These are phyloP conservation scores for Lasioglossum baleicum DNA, from an alignment of 1,140 invertebrate genomes.

Conservation along the genomic window DNA sequence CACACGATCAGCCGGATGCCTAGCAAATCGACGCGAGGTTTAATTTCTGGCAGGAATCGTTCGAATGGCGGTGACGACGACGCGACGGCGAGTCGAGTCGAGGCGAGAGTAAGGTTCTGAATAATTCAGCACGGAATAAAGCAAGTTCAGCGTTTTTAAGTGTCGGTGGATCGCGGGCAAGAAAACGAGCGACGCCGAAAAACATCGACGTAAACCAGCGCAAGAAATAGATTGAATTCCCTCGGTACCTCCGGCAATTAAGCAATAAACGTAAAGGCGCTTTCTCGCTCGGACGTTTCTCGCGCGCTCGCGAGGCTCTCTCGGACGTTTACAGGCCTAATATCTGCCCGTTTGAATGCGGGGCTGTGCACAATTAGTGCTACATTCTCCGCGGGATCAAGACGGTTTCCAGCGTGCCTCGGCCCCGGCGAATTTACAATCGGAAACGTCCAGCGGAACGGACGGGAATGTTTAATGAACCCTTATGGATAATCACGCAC, in stretches of 20 bases:
- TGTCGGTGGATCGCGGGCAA: not conserved
- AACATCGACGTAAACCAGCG: not conserved
- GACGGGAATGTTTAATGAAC: slow-evolving; percentile 41
- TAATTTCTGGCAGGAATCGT: not conserved
- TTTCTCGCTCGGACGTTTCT: not conserved
- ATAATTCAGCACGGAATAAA: not conserved
- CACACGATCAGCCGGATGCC: too few species aligned
- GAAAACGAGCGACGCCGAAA: not conserved
- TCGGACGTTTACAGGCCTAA: not conserved
- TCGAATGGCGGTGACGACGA: not conserved
- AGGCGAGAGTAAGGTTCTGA: not conserved
- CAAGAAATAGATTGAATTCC: not conserved
- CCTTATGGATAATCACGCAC: slow-evolving; percentile 24
- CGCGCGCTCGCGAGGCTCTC: not conserved
- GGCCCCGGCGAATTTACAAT: slow-evolving; percentile 14
- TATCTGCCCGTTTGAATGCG: not conserved
- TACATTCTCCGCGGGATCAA: not conserved
- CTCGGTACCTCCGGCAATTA: not conserved
- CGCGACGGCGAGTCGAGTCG: not conserved
- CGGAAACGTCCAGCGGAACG: not conserved
- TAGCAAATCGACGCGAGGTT: too few species aligned
- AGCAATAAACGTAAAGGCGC: slow-evolving; percentile 9
- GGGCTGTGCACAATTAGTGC: slow-evolving; percentile 15
- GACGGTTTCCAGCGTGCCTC: not conserved
- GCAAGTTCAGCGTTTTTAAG: not conserved